phyloP scores from a whole-genome alignment of 1,140 invertebrate genomes.

The Trichoplusia ni region DNA sequence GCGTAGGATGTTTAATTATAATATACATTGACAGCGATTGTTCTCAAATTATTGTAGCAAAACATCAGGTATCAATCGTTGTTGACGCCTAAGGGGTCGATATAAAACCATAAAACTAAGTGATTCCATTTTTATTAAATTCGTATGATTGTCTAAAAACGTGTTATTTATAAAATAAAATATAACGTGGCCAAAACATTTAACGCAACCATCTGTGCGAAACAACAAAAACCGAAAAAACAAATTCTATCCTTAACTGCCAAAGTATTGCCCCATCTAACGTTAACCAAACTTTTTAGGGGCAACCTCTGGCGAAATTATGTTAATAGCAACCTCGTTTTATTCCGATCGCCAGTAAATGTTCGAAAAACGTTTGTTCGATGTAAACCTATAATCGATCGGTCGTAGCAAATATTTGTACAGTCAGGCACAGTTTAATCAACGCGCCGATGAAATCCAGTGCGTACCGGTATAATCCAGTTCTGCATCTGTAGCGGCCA shows the following conservation, averaged over 20 bases:
- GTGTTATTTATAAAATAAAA: too few relatives aligned
- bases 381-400: conserved; percentile 3
- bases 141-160: too few relatives aligned
- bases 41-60: too few relatives aligned
- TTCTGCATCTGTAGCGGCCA: not conserved
- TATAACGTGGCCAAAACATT: too few relatives aligned
- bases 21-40: too few relatives aligned
- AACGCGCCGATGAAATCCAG: conserved; percentile 5
- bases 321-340: not conserved
- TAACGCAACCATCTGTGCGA: too few relatives aligned
- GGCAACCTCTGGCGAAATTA: not conserved
- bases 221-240: not conserved
- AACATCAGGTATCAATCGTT: too few relatives aligned
- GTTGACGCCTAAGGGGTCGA: too few relatives aligned
- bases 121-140: too few relatives aligned
- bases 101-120: too few relatives aligned
- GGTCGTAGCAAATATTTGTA: not conserved
- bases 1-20: too few relatives aligned
- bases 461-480: conserved; percentile 14
- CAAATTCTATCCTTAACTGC: not conserved
- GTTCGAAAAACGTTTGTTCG: not conserved
- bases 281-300: not conserved
- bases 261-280: not conserved
- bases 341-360: not conserved
- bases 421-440: conserved; percentile 16